These are phyloP conservation scores for Leptinotarsa defecta DNA, from an alignment of 1,140 invertebrate genomes.

Conservation along the genomic window DNA sequence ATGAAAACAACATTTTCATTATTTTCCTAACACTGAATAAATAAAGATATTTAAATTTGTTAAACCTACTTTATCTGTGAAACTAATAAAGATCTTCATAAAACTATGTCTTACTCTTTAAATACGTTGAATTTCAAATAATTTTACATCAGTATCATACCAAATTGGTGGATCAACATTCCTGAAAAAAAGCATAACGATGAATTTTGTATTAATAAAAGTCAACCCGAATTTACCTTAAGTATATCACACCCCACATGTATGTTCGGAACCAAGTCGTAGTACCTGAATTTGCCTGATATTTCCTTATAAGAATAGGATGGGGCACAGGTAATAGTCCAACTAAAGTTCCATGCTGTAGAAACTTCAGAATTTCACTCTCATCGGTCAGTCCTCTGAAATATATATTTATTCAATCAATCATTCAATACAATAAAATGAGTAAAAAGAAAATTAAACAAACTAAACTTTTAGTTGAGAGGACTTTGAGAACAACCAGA, in stretches of 20 bases:
- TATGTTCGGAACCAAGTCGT: conserved; percentile 99
- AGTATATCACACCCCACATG: conserved; percentile 99
- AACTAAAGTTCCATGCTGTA: conserved; percentile 98
- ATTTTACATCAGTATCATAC: conserved; percentile 98
- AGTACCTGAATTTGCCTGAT: conserved; percentile 97
- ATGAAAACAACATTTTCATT: not conserved
- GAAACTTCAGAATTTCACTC: conserved; percentile 97
- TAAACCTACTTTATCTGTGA: not conserved
- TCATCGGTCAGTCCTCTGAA: conserved; percentile 96
- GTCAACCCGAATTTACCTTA: conserved; percentile 67
- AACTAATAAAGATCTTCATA: not conserved
- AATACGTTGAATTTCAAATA: conserved; percentile 95
- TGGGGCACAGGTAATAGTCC: conserved; percentile 97
- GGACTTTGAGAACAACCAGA: too few species aligned
- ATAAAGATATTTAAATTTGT: too few species aligned
- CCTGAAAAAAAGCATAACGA: conserved; percentile 62
- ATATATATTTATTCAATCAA: not conserved
- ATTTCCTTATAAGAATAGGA: conserved; percentile 98
- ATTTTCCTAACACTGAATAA: too few species aligned
- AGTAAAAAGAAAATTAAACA: not conserved
- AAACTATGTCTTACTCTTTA: conserved; percentile 55
- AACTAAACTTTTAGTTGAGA: too few species aligned
- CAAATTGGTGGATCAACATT: conserved; percentile 99
- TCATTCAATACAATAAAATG: not conserved
- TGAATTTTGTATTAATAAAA: conserved; percentile 3